Conservation (phyloP, 2,797 vertebrate species). For the Mallotus villosus region DNA sequence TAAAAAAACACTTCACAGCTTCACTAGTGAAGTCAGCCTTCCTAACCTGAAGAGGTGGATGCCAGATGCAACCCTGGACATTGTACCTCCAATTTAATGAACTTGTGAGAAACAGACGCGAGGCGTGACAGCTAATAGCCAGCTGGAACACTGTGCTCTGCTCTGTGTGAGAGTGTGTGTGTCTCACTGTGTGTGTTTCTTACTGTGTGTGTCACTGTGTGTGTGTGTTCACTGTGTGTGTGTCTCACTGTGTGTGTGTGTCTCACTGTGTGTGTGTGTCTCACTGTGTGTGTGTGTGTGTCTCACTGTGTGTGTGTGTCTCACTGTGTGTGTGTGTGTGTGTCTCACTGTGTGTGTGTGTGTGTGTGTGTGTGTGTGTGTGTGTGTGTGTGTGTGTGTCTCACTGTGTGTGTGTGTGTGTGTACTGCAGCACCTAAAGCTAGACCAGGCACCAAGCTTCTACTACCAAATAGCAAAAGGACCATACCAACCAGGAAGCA, state of each 20-base stretch:
- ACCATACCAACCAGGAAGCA: no score
- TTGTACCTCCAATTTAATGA: no score
- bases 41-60: no score
- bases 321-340: conserved; percentile 1
- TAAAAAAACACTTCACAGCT: neutral
- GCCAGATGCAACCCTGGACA: no score
- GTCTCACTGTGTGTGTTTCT: conserved; percentile 1
- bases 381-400: conserved; percentile 3
- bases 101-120: no score
- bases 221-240: neutral
- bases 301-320: no score
- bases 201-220: conserved; percentile 8
- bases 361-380: neutral
- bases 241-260: neutral
- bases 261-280: conserved; percentile 9
- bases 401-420: conserved; percentile 6
- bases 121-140: no score
- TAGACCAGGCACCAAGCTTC: no score
- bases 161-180: neutral
- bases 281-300: conserved; percentile 6
- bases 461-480: neutral
- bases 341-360: conserved; percentile 9
- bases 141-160: no score
- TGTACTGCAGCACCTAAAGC: neutral
- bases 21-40: no score